Evolutionary conservation across 1,140 invertebrate species (phyloP).

Genomic region (Zaprionus africanus): DNA sequence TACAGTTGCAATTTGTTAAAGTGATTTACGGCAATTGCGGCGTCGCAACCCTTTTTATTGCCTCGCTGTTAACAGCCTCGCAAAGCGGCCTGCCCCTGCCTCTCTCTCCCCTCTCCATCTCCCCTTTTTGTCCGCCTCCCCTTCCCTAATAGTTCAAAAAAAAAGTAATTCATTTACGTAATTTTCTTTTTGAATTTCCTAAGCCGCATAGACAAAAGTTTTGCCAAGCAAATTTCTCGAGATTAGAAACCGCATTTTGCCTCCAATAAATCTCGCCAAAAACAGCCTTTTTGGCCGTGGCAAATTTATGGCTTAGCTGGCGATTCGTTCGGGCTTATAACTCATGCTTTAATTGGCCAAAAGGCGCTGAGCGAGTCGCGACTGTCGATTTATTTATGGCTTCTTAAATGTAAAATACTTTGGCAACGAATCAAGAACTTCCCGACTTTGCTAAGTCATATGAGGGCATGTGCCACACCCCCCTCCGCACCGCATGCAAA

Average conservation of each 20-base stretch:
- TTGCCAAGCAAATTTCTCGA: conserved; percentile 35
- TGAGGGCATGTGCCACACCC: conserved; percentile 36
- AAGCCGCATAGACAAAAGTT: conserved; percentile 48
- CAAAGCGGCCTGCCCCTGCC: background rate
- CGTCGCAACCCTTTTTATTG: conserved; percentile 9
- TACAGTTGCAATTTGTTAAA: conserved; percentile 48
- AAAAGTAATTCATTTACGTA: background rate
- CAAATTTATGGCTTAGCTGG: conserved; percentile 71
- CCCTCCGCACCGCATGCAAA: background rate
- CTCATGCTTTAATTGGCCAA: conserved; percentile 79
- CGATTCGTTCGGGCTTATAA: conserved; percentile 78
- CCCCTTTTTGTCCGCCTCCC: too few species aligned
- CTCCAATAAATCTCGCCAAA: conserved; percentile 72
- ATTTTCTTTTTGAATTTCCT: background rate
- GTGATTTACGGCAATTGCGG: conserved; percentile 22
- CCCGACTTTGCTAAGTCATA: conserved; percentile 63
- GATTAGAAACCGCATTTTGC: conserved; percentile 69
- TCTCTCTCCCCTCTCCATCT: background rate
- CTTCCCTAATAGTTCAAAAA: background rate
- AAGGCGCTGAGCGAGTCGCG: conserved; percentile 43
- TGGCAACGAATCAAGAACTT: conserved; percentile 72
- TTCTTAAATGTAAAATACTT: conserved; percentile 78
- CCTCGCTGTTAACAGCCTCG: conserved; percentile 20
- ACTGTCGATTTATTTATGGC: conserved; percentile 68
- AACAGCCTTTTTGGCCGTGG: conserved; percentile 71